Evolutionary conservation across 2,113 vertebrate genomes (phyloP).

Genomic region (Coptodon bakossiorum): DNA sequence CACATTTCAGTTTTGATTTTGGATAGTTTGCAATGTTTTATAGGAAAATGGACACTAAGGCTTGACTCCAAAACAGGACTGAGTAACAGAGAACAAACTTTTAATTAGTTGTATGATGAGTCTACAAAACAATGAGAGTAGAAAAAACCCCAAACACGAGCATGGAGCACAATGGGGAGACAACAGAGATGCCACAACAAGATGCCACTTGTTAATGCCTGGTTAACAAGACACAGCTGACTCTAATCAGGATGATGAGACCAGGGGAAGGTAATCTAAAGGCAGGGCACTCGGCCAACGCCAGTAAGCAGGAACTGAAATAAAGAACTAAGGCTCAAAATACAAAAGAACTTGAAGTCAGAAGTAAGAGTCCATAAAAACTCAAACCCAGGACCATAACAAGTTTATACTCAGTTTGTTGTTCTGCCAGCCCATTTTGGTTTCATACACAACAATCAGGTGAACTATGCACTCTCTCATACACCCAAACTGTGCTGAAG

Average conservation of each 20-base stretch:
- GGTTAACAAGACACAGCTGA: background rate
- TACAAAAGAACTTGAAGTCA: background rate
- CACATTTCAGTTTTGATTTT: background rate
- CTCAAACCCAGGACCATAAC: background rate
- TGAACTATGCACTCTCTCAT: background rate
- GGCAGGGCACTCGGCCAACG: background rate
- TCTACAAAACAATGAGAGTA: background rate
- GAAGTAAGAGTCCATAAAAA: background rate
- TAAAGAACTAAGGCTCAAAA: background rate
- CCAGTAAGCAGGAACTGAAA: background rate
- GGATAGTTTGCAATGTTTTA: background rate
- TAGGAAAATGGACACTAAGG: background rate
- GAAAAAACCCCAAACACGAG: rapidly evolving
- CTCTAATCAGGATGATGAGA: background rate
- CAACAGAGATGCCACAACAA: background rate
- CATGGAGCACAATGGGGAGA: background rate
- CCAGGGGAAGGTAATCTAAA: background rate
- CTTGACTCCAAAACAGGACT: background rate
- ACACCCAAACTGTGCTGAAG: background rate
- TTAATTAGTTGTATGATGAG: background rate
- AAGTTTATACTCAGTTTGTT: background rate
- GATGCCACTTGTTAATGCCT: background rate
- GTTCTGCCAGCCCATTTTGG: background rate
- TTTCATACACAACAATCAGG: background rate
- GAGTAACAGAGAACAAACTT: background rate